phyloP scores from a whole-genome alignment of 1,140 invertebrate species.

The Sipha flava region DNA sequence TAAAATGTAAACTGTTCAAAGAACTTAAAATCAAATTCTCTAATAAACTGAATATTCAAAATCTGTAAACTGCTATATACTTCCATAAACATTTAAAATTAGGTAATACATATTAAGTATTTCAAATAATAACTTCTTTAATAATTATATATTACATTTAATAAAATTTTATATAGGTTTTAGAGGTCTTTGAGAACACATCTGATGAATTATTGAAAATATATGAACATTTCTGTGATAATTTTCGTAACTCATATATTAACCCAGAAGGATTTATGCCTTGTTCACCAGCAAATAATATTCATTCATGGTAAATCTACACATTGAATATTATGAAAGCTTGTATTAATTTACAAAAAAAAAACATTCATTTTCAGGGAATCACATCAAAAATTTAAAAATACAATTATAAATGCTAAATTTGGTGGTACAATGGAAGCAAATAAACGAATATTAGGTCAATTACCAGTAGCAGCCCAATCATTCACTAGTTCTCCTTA shows the following conservation, averaged over 20 bases:
- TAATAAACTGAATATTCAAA: no score
- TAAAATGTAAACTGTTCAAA: no score
- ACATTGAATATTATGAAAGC: no score
- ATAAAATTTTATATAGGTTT: constrained; percentile 43
- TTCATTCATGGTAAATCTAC: constrained; percentile 65
- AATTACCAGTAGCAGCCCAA: constrained; percentile 90
- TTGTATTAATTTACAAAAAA: no score
- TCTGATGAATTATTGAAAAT: constrained; percentile 74
- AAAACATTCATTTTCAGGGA: constrained; percentile 20
- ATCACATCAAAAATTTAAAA: constrained; percentile 60
- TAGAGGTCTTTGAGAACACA: constrained; percentile 85
- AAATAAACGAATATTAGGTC: constrained; percentile 78
- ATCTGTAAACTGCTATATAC: no score
- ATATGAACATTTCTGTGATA: constrained; percentile 88
- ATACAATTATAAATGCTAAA: constrained; percentile 77
- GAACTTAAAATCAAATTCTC: no score
- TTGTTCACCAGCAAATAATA: constrained; percentile 86
- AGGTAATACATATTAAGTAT: no score
- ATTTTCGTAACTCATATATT: constrained; percentile 80
- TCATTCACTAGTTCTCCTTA: constrained; percentile 89
- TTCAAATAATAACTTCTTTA: no score
- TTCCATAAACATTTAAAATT: no score
- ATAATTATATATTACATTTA: not conserved
- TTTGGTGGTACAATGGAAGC: constrained; percentile 78
- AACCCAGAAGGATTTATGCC: constrained; percentile 74